Percentiles rank a stretch among this genome's conserved stretches.
phyloP scores from a whole-genome alignment of 2,797 vertebrate species.

The Craterocephalus amniculus region DNA sequence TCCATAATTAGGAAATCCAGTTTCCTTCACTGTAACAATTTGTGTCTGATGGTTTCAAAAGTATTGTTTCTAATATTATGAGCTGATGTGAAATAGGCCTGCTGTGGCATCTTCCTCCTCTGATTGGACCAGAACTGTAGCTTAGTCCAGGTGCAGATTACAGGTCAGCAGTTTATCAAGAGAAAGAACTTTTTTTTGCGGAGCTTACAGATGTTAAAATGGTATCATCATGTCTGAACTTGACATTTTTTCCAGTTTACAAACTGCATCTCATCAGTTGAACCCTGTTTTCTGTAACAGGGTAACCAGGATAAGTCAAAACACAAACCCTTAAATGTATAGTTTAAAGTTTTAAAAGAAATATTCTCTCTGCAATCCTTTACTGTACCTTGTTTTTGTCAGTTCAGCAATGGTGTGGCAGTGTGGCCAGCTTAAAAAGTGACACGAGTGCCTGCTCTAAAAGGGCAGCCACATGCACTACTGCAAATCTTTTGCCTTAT shows the following conservation, averaged over 20 bases:
- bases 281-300: background rate
- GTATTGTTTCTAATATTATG: background rate
- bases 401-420: background rate
- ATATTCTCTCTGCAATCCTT: background rate
- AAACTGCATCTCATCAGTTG: background rate
- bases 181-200: too few species aligned
- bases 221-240: too few species aligned
- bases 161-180: too few species aligned
- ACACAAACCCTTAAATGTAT: background rate
- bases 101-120: background rate
- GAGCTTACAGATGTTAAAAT: too few species aligned
- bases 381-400: conserved; percentile 22
- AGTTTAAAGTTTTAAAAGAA: background rate
- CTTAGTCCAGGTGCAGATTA: too few species aligned
- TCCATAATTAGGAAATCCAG: background rate
- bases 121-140: too few species aligned
- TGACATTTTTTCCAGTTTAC: background rate
- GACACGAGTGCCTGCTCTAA: conserved; percentile 62
- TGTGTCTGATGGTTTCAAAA: background rate
- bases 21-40: background rate
- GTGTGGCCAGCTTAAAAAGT: conserved; percentile 53
- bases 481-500: conserved; percentile 78
- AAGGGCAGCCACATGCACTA: conserved; percentile 75
- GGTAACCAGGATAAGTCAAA: conserved; percentile 23
- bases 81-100: background rate